Evolutionary conservation across 2,797 vertebrate genomes (phyloP).

Genomic region (Platyrinchus mystaceus): DNA sequence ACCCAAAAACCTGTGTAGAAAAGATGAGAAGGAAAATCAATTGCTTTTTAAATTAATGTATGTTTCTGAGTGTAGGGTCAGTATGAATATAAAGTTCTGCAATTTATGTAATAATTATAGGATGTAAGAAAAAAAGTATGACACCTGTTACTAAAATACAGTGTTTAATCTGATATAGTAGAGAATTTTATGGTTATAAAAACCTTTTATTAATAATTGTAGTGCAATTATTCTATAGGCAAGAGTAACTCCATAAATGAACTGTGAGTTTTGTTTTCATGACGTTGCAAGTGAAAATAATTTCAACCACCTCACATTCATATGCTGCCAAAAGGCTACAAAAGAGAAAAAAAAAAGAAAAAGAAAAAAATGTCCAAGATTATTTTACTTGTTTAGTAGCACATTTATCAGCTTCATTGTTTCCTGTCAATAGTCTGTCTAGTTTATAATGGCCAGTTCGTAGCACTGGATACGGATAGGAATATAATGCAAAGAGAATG

Average conservation of each 20-base stretch:
- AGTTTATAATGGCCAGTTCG: neutral
- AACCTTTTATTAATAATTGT: neutral
- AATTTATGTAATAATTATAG: neutral
- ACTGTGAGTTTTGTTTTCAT: neutral
- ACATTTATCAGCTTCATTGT: neutral
- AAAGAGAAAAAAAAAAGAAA: neutral
- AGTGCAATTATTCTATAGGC: neutral
- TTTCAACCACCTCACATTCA: neutral
- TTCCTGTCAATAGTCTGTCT: neutral
- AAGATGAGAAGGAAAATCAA: neutral
- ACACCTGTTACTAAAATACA: neutral
- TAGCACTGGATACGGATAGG: neutral
- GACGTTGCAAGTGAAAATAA: neutral
- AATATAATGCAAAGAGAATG: slow-evolving; percentile 19
- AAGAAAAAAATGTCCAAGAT: neutral
- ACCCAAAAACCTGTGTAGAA: neutral
- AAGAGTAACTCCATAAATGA: neutral
- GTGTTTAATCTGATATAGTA: neutral
- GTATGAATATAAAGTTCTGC: neutral
- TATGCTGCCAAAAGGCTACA: neutral
- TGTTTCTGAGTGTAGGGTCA: neutral
- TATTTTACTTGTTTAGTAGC: neutral
- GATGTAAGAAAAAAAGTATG: neutral
- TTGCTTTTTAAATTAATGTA: neutral
- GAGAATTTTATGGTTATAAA: neutral